Base-by-base conservation (phyloP, 1,140 invertebrate genomes). In the Neodiprion lecontei region DNA sequence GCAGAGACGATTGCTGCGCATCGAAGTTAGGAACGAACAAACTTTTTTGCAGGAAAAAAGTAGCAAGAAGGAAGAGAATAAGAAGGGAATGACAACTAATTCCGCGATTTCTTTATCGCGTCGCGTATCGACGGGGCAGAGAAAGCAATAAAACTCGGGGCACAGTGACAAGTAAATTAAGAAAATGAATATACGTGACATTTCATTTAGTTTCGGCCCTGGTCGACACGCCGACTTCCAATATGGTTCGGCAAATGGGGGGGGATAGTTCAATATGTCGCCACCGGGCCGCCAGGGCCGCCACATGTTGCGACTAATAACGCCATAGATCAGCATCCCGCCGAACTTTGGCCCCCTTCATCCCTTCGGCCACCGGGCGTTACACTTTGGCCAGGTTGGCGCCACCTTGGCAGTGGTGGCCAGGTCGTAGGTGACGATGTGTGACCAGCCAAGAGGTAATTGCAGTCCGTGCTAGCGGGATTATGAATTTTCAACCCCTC, bases 221-320 rank as follows among this genome's bases (percentile, higher is more conserved):
- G 17, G 53, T 9, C 28, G 28, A 3, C 11, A 8, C 8, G 11
- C 53, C 9, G 53, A 61, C 53, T 40, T 69, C 67, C 67, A 69
- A 69, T 69, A 69, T 69, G 21, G 67, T 69, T 69, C 67, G 67
- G 28, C 5, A 40, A 40, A 40, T 40, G 28, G 28, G 28, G 67
- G 67, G 67, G 67, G 67, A 69, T 69, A 77, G 70, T 78, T 76
- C 78, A 81, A 83, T 82, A 83, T 82, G 80, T 80, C 77, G 78
- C 78, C 75, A 77, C 61, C 77, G 75, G 78, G 76, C 73, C 73
- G 68, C 69, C 53, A 78, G 75, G 77, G 80, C 80, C 79, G 80
- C 81, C 82, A 84, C 78, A 79, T 84, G 82, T 81, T 81, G 79
- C 80, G 74, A 79, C 81, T 83, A 82, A 83, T 83, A 82, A 82